Conservation (phyloP, 2,797 vertebrate species). For the Urosaurus nigricauda region DNA sequence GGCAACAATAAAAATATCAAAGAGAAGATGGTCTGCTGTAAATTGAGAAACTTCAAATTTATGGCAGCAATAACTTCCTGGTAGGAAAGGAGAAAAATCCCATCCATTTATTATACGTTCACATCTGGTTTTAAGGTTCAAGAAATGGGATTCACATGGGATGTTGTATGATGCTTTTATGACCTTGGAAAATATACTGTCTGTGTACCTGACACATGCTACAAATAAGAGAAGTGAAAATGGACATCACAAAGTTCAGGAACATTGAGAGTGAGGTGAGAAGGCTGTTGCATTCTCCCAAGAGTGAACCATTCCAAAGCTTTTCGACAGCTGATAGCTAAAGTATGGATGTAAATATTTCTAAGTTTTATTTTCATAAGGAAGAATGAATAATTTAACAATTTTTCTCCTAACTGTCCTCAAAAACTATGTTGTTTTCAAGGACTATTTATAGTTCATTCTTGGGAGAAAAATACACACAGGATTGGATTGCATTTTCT, state of each 20-base stretch:
- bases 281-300: background rate
- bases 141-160: background rate
- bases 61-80: constrained; percentile 10
- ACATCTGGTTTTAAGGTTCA: constrained; percentile 17
- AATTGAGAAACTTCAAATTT: background rate
- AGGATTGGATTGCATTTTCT: too few relatives aligned
- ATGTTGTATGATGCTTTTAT: background rate
- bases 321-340: background rate
- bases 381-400: background rate
- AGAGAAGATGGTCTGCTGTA: background rate
- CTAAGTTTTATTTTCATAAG: background rate
- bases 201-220: background rate
- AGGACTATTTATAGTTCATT: too few relatives aligned
- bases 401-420: too few relatives aligned
- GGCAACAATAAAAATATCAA: constrained; percentile 29
- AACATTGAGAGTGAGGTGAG: background rate
- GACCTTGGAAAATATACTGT: background rate
- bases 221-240: background rate
- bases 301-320: background rate
- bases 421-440: too few relatives aligned
- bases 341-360: background rate
- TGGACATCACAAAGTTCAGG: background rate
- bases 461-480: too few relatives aligned
- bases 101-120: background rate
- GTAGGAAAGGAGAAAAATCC: background rate